phyloP scores from a whole-genome alignment of 1,140 invertebrate species.

The Solenopsis fugax region DNA sequence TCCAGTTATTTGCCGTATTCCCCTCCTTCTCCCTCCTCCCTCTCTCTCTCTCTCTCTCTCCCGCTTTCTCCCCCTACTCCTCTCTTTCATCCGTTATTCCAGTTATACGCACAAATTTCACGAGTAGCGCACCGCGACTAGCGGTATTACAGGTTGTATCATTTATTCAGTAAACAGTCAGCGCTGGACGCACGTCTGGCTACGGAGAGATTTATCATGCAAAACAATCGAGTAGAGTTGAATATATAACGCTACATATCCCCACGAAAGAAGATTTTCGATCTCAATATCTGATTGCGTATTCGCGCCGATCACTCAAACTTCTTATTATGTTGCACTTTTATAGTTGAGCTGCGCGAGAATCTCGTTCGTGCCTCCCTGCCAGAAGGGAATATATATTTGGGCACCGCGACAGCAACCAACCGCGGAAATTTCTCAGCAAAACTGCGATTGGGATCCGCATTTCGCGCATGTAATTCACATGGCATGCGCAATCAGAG shows the following conservation, averaged over 20 bases:
- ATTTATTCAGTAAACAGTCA: constrained; percentile 74
- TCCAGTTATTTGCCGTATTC: constrained; percentile 51
- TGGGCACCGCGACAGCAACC: not conserved
- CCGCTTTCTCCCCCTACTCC: not conserved
- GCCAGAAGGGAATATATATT: not conserved
- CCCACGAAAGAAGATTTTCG: constrained; percentile 10
- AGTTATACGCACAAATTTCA: constrained; percentile 37
- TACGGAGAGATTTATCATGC: constrained; percentile 36
- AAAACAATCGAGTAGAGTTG: constrained; percentile 36
- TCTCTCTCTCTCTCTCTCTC: constrained; percentile 21
- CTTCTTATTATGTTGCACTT: not conserved
- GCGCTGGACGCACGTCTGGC: constrained; percentile 25
- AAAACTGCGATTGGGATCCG: constrained; percentile 1
- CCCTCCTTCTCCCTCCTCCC: not conserved
- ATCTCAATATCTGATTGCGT: constrained; percentile 1
- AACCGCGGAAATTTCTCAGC: constrained; percentile 8
- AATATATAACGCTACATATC: not conserved
- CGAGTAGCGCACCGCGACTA: constrained; percentile 53
- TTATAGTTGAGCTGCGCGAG: not conserved
- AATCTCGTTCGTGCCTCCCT: not conserved
- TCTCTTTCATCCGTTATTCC: constrained; percentile 52
- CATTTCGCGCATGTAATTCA: constrained; percentile 24
- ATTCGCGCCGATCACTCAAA: not conserved
- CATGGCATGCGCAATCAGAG: constrained; percentile 33
- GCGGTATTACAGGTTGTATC: constrained; percentile 70